Conservation (phyloP, 2,888 invertebrate species). For the Dioctria linearis region DNA sequence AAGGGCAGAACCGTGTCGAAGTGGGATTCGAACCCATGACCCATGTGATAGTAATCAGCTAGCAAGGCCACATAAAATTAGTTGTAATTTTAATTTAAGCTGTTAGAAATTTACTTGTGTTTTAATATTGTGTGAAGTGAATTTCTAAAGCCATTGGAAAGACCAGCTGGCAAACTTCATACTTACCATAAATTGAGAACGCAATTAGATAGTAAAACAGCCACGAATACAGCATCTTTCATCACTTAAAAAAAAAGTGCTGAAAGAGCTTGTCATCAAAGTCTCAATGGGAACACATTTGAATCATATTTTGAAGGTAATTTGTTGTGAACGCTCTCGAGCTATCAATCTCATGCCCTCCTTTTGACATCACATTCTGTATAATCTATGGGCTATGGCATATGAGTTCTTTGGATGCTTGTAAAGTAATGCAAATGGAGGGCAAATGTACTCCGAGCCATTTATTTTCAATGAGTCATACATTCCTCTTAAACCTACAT, state of each 20-base stretch:
- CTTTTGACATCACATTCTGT: not conserved
- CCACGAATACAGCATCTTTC: too few species aligned
- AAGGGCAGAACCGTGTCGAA: too few species aligned
- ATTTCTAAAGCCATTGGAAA: too few species aligned
- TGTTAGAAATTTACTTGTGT: too few species aligned
- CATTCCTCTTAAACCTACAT: conserved; percentile 32
- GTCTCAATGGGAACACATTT: conserved; percentile 2
- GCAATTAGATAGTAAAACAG: too few species aligned
- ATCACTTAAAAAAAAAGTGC: not conserved
- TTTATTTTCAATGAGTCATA: conserved; percentile 42
- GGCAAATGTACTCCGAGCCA: conserved; percentile 43
- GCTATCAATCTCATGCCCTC: conserved; percentile 26
- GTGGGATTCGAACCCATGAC: too few species aligned
- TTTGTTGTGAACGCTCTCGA: conserved; percentile 26
- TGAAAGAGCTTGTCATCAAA: not conserved
- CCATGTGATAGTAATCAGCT: too few species aligned
- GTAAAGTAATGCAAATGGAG: conserved; percentile 19
- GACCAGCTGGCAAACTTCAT: too few species aligned
- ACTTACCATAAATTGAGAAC: too few species aligned
- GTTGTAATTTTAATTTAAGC: too few species aligned
- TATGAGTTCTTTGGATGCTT: conserved; percentile 7
- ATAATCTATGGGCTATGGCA: conserved; percentile 7
- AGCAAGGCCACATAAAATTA: too few species aligned
- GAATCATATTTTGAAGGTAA: conserved; percentile 38
- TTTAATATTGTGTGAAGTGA: too few species aligned